Conservation (phyloP, 2,113 vertebrate species). For the Columba livia region DNA sequence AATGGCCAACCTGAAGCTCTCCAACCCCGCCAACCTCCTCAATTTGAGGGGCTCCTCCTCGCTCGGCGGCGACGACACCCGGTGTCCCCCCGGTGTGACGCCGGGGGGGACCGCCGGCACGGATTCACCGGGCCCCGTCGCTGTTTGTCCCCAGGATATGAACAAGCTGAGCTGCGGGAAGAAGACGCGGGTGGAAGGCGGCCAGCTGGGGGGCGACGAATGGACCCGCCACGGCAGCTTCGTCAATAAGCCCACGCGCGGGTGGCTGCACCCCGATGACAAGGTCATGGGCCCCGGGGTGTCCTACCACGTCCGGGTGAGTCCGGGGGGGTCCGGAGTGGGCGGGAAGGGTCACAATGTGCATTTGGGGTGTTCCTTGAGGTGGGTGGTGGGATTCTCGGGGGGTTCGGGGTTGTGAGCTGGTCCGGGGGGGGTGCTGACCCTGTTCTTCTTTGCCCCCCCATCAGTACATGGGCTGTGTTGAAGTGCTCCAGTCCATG, state of each 20-base stretch:
- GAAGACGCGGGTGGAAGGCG: conserved; percentile 95
- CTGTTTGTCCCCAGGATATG: conserved; percentile 95
- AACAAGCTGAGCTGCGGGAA: conserved; percentile 96
- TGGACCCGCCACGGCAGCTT: conserved; percentile 99
- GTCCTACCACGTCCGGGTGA: conserved; percentile 88
- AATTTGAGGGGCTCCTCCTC: conserved; percentile 52
- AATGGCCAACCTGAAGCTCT: conserved; percentile 90
- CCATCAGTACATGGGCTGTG: conserved; percentile 91
- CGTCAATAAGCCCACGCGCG: conserved; percentile 95
- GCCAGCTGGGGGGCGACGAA: conserved; percentile 95
- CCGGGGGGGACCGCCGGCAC: background rate
- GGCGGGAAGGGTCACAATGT: background rate
- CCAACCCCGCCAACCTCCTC: conserved; percentile 84
- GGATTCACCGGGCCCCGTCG: conserved; percentile 78
- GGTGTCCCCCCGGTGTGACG: too few relatives aligned
- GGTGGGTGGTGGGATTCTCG: background rate
- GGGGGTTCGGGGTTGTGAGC: background rate
- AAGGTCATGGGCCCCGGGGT: conserved; percentile 94
- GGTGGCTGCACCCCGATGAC: conserved; percentile 95
- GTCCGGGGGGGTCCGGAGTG: background rate
- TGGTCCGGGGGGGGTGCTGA: background rate
- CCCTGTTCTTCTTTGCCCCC: background rate
- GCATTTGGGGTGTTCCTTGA: background rate
- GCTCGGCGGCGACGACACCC: too few relatives aligned
- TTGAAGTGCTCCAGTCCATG: conserved; percentile 98